Percentiles rank a stretch among this genome's conserved stretches.
Evolutionary conservation across 2,113 vertebrate species (phyloP).

Genomic region (Halichoerus grypus): DNA sequence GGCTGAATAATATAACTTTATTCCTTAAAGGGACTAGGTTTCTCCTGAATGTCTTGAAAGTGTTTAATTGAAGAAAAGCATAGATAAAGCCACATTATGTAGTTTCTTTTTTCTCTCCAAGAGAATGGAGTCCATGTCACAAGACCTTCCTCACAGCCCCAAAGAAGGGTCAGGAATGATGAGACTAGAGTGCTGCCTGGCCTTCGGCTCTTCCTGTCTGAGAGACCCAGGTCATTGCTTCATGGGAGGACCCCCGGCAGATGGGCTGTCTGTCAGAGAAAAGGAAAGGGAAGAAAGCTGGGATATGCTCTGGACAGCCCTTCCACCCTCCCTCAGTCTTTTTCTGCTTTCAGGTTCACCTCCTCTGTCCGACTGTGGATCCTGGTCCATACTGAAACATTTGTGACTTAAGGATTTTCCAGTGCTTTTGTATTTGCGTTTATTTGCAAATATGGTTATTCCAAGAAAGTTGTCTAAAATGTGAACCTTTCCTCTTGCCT

Average conservation of each 20-base stretch:
- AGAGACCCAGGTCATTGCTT: not conserved
- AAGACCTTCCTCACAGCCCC: not conserved
- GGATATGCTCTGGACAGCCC: not conserved
- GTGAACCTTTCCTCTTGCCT: not conserved
- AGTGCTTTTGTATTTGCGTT: not conserved
- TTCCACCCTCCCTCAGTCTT: not conserved
- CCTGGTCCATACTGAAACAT: not conserved
- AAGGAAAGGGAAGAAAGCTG: not conserved
- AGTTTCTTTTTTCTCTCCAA: not conserved
- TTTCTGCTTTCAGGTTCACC: not conserved
- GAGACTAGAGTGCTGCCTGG: not conserved
- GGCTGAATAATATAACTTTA: not conserved
- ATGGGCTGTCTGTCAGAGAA: not conserved
- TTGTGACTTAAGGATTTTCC: not conserved
- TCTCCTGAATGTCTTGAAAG: conserved; percentile 53
- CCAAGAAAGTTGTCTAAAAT: not conserved
- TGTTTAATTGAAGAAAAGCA: conserved; percentile 22
- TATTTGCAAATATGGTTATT: not conserved
- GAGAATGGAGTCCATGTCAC: not conserved
- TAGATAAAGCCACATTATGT: not conserved
- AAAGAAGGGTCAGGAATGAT: not conserved
- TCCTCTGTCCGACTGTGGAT: conserved; percentile 22
- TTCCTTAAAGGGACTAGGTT: conserved; percentile 6
- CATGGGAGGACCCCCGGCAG: not conserved
- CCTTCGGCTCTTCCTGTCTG: not conserved